Conservation (phyloP, 2,888 invertebrate species). For the Eucriotettix oculatus region DNA sequence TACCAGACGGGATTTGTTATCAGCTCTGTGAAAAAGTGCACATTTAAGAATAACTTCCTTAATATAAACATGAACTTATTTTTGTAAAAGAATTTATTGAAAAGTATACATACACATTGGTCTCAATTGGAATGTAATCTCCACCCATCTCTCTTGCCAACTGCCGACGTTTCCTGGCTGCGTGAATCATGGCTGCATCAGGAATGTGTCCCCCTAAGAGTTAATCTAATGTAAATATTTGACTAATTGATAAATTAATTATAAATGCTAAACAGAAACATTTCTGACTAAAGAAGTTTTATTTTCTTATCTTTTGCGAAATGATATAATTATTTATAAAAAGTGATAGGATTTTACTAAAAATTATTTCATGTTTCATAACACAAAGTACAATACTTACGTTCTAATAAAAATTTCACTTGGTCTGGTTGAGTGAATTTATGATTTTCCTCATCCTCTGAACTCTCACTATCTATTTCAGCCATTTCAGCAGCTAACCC, state of each 20-base stretch:
- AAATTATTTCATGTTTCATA: background rate
- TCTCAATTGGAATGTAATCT: conserved; percentile 38
- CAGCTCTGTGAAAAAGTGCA: background rate
- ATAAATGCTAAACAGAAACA: too few species aligned
- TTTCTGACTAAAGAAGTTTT: too few species aligned
- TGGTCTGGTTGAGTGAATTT: conserved; percentile 48
- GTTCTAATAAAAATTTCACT: conserved; percentile 63
- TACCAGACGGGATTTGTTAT: conserved; percentile 40
- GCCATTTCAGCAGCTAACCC: conserved; percentile 73
- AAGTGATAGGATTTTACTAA: background rate
- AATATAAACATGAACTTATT: background rate
- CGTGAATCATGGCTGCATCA: conserved; percentile 95
- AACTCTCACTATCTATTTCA: conserved; percentile 46
- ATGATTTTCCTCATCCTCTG: conserved; percentile 40
- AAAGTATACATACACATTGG: conserved; percentile 1
- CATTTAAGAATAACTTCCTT: too few species aligned
- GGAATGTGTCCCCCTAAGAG: conserved; percentile 66
- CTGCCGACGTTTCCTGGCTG: conserved; percentile 87
- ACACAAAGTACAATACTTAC: conserved; percentile 23
- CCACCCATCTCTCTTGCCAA: conserved; percentile 71
- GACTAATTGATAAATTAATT: too few species aligned
- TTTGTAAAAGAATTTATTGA: background rate
- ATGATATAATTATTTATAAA: conserved; percentile 3
- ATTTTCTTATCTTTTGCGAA: too few species aligned
- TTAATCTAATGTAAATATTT: conserved; percentile 1